Percentiles rank a stretch among this genome's conserved stretches.
These are phyloP conservation scores for Sthenelais limicola DNA, from an alignment of 2,888 invertebrate genomes.

Conservation along the genomic window DNA sequence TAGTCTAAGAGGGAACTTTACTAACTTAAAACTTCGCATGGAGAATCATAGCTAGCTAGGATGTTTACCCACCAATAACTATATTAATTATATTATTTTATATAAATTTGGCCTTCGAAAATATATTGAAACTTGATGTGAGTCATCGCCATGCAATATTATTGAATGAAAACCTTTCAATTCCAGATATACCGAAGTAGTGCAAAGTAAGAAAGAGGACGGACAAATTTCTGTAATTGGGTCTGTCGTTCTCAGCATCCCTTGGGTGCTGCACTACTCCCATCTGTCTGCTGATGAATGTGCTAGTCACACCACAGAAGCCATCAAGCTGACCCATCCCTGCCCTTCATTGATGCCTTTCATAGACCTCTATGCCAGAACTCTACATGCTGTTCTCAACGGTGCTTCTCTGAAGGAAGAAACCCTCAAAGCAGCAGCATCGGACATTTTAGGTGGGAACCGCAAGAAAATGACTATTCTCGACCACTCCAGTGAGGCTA, in stretches of 20 bases:
- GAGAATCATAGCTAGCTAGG: too few relatives aligned
- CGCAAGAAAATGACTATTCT: too few relatives aligned
- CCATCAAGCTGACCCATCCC: slow-evolving; percentile 64
- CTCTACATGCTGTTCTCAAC: slow-evolving; percentile 61
- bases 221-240: slow-evolving; percentile 62
- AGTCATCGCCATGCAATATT: too few relatives aligned
- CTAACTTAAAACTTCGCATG: too few relatives aligned
- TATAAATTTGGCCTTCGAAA: too few relatives aligned
- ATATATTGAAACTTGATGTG: too few relatives aligned
- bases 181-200: background rate
- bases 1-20: too few relatives aligned
- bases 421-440: slow-evolving; percentile 52
- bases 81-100: too few relatives aligned
- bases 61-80: too few relatives aligned
- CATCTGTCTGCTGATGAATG: slow-evolving; percentile 60
- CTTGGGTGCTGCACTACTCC: slow-evolving; percentile 65
- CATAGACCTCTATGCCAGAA: slow-evolving; percentile 59
- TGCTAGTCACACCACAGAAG: slow-evolving; percentile 57
- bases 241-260: slow-evolving; percentile 58
- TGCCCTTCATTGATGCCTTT: slow-evolving; percentile 57
- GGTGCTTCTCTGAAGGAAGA: slow-evolving; percentile 58
- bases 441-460: slow-evolving; percentile 58
- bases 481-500: too few relatives aligned
- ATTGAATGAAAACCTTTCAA: background rate
- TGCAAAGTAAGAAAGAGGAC: slow-evolving; percentile 49